Base-by-base conservation (phyloP, 2,113 vertebrate genomes). In the human region DNA sequence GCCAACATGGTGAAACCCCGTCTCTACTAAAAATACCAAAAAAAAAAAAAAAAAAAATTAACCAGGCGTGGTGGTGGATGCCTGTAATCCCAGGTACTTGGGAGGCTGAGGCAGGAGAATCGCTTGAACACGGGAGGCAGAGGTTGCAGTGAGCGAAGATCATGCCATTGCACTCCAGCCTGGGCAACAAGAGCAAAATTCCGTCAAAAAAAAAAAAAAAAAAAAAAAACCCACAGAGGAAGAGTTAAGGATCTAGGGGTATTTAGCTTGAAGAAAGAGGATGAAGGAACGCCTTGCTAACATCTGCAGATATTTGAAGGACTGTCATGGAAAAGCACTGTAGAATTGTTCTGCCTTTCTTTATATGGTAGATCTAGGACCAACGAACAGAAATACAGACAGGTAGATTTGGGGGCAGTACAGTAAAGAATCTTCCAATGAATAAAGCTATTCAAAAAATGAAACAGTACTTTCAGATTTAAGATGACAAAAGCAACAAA, bases 181-280 rank as follows among this genome's bases (percentile, higher is more conserved):
- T 55, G 18, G 18, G 52, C 52, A 55, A 55, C 6, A 55, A 7
- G 52, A 20, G 18, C 52, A 55, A 55, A 55, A 55, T 55, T 55
- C 52, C 18, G 20, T 20, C 52, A 55, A 55, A 7, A 18, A 55
- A 17, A 55, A 55, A 17, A 16, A 52, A 52, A 55, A 18, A 55
- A 55, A 55, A 18, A 18, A 16, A 59, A 88, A 87, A 66, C 59
- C 2, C 27, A 57, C 75, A 14, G 27, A 83, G 76, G 27, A 73
- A 40, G 32, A 75, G 18, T 88, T 43, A 40, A 94, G 22, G 38
- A 72, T 48, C 5, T 14, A 18, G 6, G 0, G 22, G 27, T 66
- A 20, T 75, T 91, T 66, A 35, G 32, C 72, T 32, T 81, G 66
- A 81, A 81, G n/a, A 90, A 50, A 84, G 40, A 43, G 61, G 32